A percentile compares a stretch with the other conserved stretches of the same genome.
These are phyloP conservation scores for Cyclopterus lumpus DNA, from an alignment of 2,797 vertebrate genomes.

Conservation along the genomic window DNA sequence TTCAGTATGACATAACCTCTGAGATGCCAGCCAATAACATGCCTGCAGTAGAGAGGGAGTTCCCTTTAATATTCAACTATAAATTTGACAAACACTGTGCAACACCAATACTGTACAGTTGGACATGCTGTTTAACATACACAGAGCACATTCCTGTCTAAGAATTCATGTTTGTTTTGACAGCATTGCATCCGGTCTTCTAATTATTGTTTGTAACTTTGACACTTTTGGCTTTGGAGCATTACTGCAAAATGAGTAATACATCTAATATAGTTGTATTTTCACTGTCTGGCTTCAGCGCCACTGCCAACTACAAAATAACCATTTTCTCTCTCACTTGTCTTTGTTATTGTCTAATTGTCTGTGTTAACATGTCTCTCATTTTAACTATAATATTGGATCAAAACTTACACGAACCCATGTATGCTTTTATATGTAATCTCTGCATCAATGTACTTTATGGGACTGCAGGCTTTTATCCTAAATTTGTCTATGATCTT, in stretches of 20 bases:
- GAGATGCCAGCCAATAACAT: neutral
- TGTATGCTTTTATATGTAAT: slow-evolving; percentile 65
- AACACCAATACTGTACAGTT: neutral
- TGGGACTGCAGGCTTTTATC: slow-evolving; percentile 60
- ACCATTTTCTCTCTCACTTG: slow-evolving; percentile 42
- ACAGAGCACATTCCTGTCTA: neutral
- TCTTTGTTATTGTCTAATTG: slow-evolving; percentile 45
- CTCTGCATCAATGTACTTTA: slow-evolving; percentile 63
- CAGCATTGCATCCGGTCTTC: neutral
- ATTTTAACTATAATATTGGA: slow-evolving; percentile 56
- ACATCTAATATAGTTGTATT: slow-evolving; percentile 24
- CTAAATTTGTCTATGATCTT: slow-evolving; percentile 58
- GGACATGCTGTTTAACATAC: neutral
- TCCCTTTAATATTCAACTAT: neutral
- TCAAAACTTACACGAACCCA: slow-evolving; percentile 61
- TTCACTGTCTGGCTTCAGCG: slow-evolving; percentile 57
- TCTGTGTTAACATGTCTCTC: slow-evolving; percentile 48
- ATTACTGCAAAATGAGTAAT: slow-evolving; percentile 27
- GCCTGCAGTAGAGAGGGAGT: neutral
- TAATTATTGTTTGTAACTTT: neutral
- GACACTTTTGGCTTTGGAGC: neutral
- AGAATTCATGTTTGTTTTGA: neutral
- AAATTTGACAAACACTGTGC: neutral
- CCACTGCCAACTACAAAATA: slow-evolving; percentile 42
- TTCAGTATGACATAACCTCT: neutral